These are phyloP conservation scores for Montipora sp. DNA, from an alignment of 64 coral and sea anemone genomes.

Conservation along the genomic window DNA sequence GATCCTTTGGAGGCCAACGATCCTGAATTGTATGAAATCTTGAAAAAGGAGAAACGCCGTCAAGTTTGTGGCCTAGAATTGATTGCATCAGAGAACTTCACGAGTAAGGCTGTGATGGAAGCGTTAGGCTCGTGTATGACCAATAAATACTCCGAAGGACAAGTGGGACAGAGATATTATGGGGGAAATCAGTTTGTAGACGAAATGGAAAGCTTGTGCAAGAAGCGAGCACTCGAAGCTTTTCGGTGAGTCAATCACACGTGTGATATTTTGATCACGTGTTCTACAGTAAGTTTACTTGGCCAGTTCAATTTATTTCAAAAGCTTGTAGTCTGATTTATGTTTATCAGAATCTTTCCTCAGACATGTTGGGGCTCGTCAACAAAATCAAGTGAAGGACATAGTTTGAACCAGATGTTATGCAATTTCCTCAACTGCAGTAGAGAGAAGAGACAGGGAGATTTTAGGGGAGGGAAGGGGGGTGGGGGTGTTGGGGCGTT, in stretches of 20 bases:
- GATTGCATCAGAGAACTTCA: constrained; percentile 99
- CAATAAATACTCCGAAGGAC: constrained; percentile 96
- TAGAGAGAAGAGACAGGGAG: too few species aligned
- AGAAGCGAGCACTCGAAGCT: constrained; percentile 80
- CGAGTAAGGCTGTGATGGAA: constrained; percentile 95
- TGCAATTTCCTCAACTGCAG: too few species aligned
- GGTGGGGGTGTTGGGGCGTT: too few species aligned
- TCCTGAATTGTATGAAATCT: constrained; percentile 89
- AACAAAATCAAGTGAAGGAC: too few species aligned
- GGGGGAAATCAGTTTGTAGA: constrained; percentile 97
- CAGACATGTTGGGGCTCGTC: too few species aligned
- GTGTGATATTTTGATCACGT: constrained; percentile 25
- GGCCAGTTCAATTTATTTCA: too few species aligned
- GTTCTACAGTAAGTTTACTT: neutral
- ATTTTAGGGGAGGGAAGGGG: too few species aligned
- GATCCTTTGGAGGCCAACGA: constrained; percentile 76
- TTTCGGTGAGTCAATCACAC: constrained; percentile 67
- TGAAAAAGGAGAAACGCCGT: constrained; percentile 94
- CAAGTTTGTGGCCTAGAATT: constrained; percentile 93
- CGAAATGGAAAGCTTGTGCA: constrained; percentile 93
- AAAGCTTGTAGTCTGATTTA: too few species aligned
- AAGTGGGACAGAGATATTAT: constrained; percentile 96
- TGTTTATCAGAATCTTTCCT: too few species aligned
- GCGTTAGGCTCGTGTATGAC: constrained; percentile 95
- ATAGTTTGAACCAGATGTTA: too few species aligned